Evolutionary conservation across 2,113 vertebrate species (phyloP), one percentile per base, ranked within the genome.

Genomic region (Stegostoma tigrinum): DNA sequence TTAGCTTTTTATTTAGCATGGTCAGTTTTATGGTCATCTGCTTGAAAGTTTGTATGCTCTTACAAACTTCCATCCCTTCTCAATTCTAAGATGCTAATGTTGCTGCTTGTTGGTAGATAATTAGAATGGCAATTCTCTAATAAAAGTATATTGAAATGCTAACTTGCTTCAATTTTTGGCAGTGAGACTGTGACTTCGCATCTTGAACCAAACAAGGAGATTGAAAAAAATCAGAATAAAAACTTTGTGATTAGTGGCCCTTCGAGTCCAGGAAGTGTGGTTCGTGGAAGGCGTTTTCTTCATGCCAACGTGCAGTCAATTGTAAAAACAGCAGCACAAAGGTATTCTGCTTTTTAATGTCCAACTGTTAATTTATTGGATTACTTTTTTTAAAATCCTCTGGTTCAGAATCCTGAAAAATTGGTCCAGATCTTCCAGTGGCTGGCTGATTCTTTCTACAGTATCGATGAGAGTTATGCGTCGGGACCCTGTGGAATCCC

Each of bases 201-300:
- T 0, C 96, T 96, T 66, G 94, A 24, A 52, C 5, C 68, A 70
- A 75, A 72, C 68, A 95, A 95, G 27, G 94, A 95, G 94, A 45
- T 72, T 4, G 89, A 96, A 78, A 96, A 96, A 96, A 97, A 96
- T 96, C 97, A 97, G 97, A 97, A 96, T 96, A 97, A 97, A 96
- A 97, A 96, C 85, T 96, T 97, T 38, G 97, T 97, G 91, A 95
- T 97, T 96, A 97, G 96, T n/a, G 97, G 96, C 0, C 5, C 97
- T 0, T 96, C 97, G 3, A 97, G 98, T 70, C 98, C 98, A 96
- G 98, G 98, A 45, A 97, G 98, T 70, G 96, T 99, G 61, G 96
- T 98, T 95, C 98, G 99, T 15, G 98, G 98, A 24, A 98, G 99
- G 66, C 97, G 97, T 96, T 99, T 99, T 96, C 98, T 98, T 96